Percentiles rank a stretch among this genome's conserved stretches.
Evolutionary conservation across 1,140 invertebrate genomes (phyloP).

Genomic region (Wasmannia auropunctata): DNA sequence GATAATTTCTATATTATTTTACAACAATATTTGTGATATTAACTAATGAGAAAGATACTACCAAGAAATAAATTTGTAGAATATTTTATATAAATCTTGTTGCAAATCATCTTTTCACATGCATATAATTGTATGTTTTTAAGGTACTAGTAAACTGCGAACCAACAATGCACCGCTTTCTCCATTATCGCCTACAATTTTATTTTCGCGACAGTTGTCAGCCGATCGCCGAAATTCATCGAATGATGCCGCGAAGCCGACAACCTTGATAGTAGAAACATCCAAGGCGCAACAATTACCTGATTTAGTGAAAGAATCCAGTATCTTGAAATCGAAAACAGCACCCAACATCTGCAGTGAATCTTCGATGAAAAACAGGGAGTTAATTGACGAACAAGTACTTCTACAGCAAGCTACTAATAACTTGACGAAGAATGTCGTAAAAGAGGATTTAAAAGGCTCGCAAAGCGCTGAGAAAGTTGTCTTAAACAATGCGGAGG

Average conservation of each 20-base stretch:
- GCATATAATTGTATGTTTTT: conserved; percentile 69
- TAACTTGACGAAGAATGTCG: conserved; percentile 16
- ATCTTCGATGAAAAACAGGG: conserved; percentile 29
- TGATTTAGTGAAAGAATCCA: conserved; percentile 82
- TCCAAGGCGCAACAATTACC: conserved; percentile 75
- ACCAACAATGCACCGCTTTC: conserved; percentile 76
- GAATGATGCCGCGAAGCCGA: conserved; percentile 50
- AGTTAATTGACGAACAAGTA: conserved; percentile 43
- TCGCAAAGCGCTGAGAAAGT: conserved; percentile 56
- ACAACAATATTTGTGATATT: background rate
- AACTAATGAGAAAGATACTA: background rate
- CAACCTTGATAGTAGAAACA: conserved; percentile 43
- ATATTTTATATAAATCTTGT: background rate
- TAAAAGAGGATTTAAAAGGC: conserved; percentile 37
- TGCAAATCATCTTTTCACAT: background rate
- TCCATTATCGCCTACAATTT: conserved; percentile 77
- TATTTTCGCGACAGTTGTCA: conserved; percentile 54
- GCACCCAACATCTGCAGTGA: conserved; percentile 60
- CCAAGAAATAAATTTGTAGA: background rate
- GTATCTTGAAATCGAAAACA: conserved; percentile 79
- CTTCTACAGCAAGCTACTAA: conserved; percentile 26
- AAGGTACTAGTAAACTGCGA: conserved; percentile 84
- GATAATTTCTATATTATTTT: background rate
- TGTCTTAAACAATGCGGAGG: conserved; percentile 46
- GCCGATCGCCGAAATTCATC: conserved; percentile 35